Conservation (phyloP, 2,888 invertebrate species). For the Macaria notata region DNA sequence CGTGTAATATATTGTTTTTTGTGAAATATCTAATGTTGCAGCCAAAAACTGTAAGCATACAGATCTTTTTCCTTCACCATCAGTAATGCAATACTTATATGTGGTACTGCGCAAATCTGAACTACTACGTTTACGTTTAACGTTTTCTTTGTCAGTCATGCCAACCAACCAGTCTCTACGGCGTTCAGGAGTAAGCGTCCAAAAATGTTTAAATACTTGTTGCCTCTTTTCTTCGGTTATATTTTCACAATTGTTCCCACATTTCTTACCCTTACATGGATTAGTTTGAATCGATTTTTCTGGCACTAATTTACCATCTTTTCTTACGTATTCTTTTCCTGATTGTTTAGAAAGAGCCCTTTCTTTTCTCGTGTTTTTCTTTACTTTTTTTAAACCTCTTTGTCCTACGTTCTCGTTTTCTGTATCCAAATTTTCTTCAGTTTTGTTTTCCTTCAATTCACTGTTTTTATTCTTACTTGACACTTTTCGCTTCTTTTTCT, state of each 20-base stretch:
- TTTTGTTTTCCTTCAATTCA: neutral
- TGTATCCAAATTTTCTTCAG: slow-evolving; percentile 1
- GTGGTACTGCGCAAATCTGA: slow-evolving; percentile 11
- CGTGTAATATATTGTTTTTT: slow-evolving; percentile 21
- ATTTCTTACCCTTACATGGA: slow-evolving; percentile 29
- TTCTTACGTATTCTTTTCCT: slow-evolving; percentile 8
- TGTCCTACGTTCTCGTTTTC: slow-evolving; percentile 11
- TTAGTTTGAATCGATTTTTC: slow-evolving; percentile 9
- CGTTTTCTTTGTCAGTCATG: slow-evolving; percentile 10
- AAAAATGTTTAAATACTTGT: slow-evolving; percentile 23
- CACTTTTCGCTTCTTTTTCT: slow-evolving; percentile 8
- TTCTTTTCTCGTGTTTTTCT: slow-evolving; percentile 22
- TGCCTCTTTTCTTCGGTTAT: slow-evolving; percentile 22
- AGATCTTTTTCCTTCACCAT: slow-evolving; percentile 23
- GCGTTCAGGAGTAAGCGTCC: slow-evolving; percentile 8
- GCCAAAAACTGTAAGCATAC: slow-evolving; percentile 22
- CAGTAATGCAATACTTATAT: slow-evolving; percentile 26
- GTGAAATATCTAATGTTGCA: slow-evolving; percentile 22
- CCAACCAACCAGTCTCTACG: slow-evolving; percentile 22
- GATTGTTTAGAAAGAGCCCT: neutral
- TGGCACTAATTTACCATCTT: slow-evolving; percentile 6
- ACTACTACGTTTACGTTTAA: slow-evolving; percentile 23
- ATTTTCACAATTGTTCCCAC: slow-evolving; percentile 26
- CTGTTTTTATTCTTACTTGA: slow-evolving; percentile 2
- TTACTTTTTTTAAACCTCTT: slow-evolving; percentile 18